Evolutionary conservation across 2,888 invertebrate species (phyloP).

Genomic region (Serripes groenlandicus): DNA sequence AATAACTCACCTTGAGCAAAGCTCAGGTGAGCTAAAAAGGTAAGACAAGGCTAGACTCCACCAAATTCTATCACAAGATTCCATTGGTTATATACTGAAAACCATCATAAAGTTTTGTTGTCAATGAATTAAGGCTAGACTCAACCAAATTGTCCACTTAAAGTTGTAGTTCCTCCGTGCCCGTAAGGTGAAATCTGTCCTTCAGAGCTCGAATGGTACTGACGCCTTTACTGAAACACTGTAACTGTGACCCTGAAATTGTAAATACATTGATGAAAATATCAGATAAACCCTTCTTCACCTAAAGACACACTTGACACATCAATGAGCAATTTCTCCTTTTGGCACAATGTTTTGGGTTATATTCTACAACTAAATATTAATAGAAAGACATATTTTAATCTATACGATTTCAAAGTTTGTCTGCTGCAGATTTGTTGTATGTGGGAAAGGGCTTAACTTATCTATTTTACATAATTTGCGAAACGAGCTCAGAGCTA

Average conservation of each 20-base stretch:
- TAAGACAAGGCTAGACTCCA: too few species aligned
- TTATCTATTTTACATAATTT: too few species aligned
- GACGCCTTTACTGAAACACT: slow-evolving; percentile 97
- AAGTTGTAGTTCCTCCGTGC: slow-evolving; percentile 96
- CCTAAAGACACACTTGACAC: too few species aligned
- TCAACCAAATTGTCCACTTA: slow-evolving; percentile 97
- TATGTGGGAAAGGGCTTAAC: too few species aligned
- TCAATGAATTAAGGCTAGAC: slow-evolving; percentile 97
- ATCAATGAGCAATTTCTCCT: too few species aligned
- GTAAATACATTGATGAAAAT: slow-evolving; percentile 12
- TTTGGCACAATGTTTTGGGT: neutral
- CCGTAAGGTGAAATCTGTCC: slow-evolving; percentile 96
- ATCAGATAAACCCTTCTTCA: too few species aligned
- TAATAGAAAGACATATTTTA: too few species aligned
- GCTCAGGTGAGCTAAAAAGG: too few species aligned
- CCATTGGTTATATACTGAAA: slow-evolving; percentile 99
- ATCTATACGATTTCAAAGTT: too few species aligned
- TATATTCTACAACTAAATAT: neutral
- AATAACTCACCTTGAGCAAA: too few species aligned
- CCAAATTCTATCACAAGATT: slow-evolving; percentile 88
- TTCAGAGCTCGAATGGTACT: slow-evolving; percentile 96
- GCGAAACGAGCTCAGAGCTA: too few species aligned
- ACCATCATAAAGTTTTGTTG: slow-evolving; percentile 99
- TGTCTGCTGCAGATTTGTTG: too few species aligned
- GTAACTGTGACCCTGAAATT: slow-evolving; percentile 94